A percentile compares a stretch with the other conserved stretches of the same genome.
Evolutionary conservation across 2,113 vertebrate genomes (phyloP).

Genomic region (Petroica traversi): DNA sequence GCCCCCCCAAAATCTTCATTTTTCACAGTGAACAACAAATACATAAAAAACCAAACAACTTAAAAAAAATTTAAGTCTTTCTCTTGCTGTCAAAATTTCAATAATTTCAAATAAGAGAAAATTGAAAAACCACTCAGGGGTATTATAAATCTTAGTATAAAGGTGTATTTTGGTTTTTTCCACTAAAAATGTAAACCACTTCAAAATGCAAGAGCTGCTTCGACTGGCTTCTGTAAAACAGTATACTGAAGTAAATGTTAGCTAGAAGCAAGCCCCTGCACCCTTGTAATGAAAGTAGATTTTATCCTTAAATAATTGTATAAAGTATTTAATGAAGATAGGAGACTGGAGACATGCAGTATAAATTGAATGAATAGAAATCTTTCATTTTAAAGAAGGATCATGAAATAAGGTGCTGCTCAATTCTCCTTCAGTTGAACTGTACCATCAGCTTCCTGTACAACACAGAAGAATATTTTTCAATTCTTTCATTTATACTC

Average conservation of each 20-base stretch:
- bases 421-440: neutral
- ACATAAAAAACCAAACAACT: neutral
- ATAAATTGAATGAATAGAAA: neutral
- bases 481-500: neutral
- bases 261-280: neutral
- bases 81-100: neutral
- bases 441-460: neutral
- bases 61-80: neutral
- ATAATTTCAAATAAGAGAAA: neutral
- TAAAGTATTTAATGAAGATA: neutral
- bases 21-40: accelerated
- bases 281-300: neutral
- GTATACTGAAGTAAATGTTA: neutral
- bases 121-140: neutral
- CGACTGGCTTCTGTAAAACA: neutral
- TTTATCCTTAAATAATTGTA: neutral
- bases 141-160: neutral
- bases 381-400: neutral
- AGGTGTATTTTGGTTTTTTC: accelerated
- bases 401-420: neutral
- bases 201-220: neutral
- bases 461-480: neutral
- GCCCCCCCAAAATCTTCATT: neutral
- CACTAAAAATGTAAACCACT: neutral
- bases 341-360: neutral